Conservation (phyloP, 2,888 invertebrate genomes). For the Eupithecia centaureata region DNA sequence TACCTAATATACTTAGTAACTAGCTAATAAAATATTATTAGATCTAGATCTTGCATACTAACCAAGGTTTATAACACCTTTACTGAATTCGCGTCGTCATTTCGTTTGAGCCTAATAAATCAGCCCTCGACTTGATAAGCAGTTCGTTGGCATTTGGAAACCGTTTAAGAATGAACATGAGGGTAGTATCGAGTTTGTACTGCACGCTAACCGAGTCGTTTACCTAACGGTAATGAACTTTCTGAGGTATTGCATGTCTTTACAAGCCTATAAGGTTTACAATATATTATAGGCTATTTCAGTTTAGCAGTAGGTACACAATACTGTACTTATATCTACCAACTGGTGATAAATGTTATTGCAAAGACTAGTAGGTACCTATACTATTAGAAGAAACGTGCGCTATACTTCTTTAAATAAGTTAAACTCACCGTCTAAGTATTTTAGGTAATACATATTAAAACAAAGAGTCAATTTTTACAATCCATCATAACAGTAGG, state of each 20-base stretch:
- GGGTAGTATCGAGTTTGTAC: constrained; percentile 25
- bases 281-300: neutral
- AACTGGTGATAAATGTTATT: neutral
- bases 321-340: no score
- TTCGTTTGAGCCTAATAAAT: neutral
- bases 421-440: no score
- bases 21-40: no score
- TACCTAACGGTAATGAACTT: constrained; percentile 27
- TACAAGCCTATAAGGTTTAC: neutral
- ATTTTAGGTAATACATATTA: no score
- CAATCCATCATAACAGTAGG: no score
- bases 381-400: no score
- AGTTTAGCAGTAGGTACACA: no score
- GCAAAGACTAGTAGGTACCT: no score
- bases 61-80: neutral
- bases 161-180: constrained; percentile 27
- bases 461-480: no score
- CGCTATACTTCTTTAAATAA: no score
- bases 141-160: constrained; percentile 41
- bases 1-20: no score
- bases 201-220: constrained; percentile 28
- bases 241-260: constrained; percentile 10
- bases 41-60: neutral
- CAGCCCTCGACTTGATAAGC: constrained; percentile 21
- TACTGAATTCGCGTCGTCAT: neutral